A percentile compares a stretch with the other conserved stretches of the same genome.
Evolutionary conservation across 2,797 vertebrate species (phyloP).

Genomic region (Aratinga solstitialis): DNA sequence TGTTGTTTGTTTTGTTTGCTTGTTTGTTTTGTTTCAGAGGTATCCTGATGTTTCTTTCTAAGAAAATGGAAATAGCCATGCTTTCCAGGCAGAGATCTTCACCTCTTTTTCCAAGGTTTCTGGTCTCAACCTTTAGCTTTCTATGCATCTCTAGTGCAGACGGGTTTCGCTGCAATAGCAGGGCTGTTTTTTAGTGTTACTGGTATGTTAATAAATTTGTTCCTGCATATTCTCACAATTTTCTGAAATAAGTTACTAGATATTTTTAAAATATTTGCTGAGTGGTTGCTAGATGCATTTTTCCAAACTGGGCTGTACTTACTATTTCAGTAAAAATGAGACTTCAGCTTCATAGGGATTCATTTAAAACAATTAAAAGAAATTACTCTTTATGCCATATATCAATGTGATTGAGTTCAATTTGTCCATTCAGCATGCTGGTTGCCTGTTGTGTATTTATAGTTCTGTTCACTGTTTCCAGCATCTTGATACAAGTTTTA

Average conservation of each 20-base stretch:
- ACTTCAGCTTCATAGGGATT: neutral
- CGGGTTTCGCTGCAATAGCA: neutral
- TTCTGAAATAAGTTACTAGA: neutral
- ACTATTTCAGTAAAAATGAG: neutral
- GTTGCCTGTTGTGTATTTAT: neutral
- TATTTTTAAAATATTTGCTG: conserved; percentile 8
- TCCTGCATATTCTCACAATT: conserved; percentile 17
- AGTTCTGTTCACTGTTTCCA: neutral
- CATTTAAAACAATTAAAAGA: neutral
- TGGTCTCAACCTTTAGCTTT: neutral
- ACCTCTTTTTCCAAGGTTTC: neutral
- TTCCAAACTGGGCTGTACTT: neutral
- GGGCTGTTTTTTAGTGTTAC: conserved; percentile 16
- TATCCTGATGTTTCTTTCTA: neutral
- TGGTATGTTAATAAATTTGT: neutral
- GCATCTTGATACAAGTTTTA: neutral
- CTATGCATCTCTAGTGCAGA: neutral
- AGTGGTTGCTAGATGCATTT: neutral
- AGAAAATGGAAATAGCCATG: neutral
- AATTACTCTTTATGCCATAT: neutral
- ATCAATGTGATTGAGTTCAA: neutral
- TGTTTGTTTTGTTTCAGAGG: fast-evolving
- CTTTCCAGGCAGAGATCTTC: neutral
- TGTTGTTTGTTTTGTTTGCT: neutral
- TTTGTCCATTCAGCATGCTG: neutral